A percentile compares a stretch with the other conserved stretches of the same genome.
Evolutionary conservation across 2,113 vertebrate genomes (phyloP).

Genomic region (Eulacestoma nigropectus): DNA sequence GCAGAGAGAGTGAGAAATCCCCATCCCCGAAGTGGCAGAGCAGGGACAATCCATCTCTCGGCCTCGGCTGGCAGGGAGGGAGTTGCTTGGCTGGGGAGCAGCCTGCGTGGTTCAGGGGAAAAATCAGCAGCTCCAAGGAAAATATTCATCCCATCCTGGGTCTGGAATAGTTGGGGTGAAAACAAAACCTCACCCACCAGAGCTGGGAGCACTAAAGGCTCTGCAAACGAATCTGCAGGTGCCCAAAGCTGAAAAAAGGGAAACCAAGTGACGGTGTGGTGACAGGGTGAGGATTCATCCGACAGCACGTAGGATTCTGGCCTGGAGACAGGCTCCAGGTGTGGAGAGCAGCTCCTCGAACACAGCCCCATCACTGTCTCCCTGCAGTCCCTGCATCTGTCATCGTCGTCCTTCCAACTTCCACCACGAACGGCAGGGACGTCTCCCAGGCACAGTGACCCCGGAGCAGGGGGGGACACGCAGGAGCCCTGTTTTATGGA

Average conservation of each 20-base stretch:
- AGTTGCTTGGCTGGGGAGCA: background rate
- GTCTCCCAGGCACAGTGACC: background rate
- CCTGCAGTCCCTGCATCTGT: background rate
- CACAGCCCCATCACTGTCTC: background rate
- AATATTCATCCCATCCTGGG: background rate
- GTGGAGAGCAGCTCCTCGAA: background rate
- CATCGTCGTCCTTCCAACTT: background rate
- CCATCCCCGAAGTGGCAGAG: background rate
- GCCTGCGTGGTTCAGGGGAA: background rate
- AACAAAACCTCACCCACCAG: background rate
- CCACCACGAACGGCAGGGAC: background rate
- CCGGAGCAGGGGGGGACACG: background rate
- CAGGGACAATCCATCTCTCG: background rate
- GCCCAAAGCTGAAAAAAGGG: background rate
- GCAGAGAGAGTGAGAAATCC: background rate
- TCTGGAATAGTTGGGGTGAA: background rate
- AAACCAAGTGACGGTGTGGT: background rate
- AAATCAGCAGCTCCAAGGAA: background rate
- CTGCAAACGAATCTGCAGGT: background rate
- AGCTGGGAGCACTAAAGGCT: background rate
- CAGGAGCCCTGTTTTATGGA: background rate
- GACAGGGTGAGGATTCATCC: background rate
- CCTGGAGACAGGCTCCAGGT: background rate
- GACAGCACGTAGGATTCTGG: fast-evolving
- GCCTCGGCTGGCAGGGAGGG: background rate